Evolutionary conservation across 1,140 invertebrate genomes (phyloP).

Genomic region (Atta cephalotes): DNA sequence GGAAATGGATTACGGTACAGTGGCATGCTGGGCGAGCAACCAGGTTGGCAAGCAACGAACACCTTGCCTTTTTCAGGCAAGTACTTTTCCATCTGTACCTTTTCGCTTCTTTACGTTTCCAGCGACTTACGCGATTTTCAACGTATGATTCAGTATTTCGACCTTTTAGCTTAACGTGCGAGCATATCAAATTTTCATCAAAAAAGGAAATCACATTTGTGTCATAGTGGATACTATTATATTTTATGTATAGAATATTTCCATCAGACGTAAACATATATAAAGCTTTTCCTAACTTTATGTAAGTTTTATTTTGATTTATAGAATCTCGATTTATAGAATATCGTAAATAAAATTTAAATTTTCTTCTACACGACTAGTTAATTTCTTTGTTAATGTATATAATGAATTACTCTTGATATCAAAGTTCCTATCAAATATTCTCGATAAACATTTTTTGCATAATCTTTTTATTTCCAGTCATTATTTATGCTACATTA

Average conservation of each 20-base stretch:
- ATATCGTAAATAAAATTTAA: no score
- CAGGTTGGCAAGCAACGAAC: slow-evolving; percentile 92
- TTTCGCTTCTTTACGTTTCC: slow-evolving; percentile 29
- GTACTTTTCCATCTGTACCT: slow-evolving; percentile 57
- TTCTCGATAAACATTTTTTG: neutral
- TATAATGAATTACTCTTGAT: neutral
- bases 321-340: neutral
- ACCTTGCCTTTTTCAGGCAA: slow-evolving; percentile 94
- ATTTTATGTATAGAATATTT: neutral
- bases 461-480: neutral
- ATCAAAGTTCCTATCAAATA: neutral
- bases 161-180: slow-evolving; percentile 29
- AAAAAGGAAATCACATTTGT: neutral
- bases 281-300: neutral
- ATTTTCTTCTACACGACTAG: neutral
- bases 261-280: neutral
- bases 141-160: slow-evolving; percentile 23
- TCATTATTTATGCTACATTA: neutral
- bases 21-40: slow-evolving; percentile 94
- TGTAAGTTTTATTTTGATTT: neutral
- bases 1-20: slow-evolving; percentile 95
- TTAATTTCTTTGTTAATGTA: neutral
- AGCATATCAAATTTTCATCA: neutral
- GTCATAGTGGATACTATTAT: neutral
- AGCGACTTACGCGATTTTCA: neutral